Evolutionary conservation across 64 coral and sea anemone species (phyloP).

Genomic region (Montipora foliosa): DNA sequence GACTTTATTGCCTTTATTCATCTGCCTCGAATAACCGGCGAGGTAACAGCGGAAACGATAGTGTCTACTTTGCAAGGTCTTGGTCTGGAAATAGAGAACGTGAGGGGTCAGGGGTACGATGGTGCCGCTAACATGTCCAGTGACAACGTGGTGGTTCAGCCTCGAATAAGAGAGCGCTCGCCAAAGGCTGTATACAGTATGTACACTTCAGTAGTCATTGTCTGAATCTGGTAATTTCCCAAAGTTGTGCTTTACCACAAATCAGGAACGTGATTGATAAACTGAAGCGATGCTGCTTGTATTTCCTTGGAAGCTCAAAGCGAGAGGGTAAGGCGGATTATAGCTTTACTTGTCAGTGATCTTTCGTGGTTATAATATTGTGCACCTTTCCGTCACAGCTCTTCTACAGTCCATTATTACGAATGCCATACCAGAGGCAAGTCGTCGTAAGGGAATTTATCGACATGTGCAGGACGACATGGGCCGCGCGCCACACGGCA

Average conservation of each 20-base stretch:
- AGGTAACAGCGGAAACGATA: slow-evolving; percentile 69
- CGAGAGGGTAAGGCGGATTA: slow-evolving; percentile 59
- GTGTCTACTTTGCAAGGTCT: slow-evolving; percentile 49
- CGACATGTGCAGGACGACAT: slow-evolving; percentile 84
- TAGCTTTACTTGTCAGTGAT: slow-evolving; percentile 28
- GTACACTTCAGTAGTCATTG: slow-evolving; percentile 76
- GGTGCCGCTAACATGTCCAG: slow-evolving; percentile 72
- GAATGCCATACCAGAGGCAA: slow-evolving; percentile 66
- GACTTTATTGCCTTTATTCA: slow-evolving; percentile 70
- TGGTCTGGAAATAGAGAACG: slow-evolving; percentile 44
- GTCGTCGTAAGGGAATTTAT: slow-evolving; percentile 49
- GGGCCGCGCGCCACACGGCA: slow-evolving; percentile 68
- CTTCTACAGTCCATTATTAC: slow-evolving; percentile 72
- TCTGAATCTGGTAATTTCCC: slow-evolving; percentile 62
- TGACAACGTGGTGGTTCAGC: slow-evolving; percentile 61
- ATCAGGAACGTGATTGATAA: slow-evolving; percentile 62
- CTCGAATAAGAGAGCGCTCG: slow-evolving; percentile 46
- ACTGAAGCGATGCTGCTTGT: slow-evolving; percentile 57
- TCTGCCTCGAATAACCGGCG: slow-evolving; percentile 57
- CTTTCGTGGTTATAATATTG: slow-evolving; percentile 18
- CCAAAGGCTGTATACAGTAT: slow-evolving; percentile 50
- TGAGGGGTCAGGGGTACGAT: slow-evolving; percentile 61
- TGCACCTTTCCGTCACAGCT: slow-evolving; percentile 53
- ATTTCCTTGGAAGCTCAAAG: slow-evolving; percentile 58
- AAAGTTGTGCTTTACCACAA: slow-evolving; percentile 63